These are phyloP conservation scores for Asarcornis scutulata DNA, from an alignment of 2,113 vertebrate species.

Conservation along the genomic window DNA sequence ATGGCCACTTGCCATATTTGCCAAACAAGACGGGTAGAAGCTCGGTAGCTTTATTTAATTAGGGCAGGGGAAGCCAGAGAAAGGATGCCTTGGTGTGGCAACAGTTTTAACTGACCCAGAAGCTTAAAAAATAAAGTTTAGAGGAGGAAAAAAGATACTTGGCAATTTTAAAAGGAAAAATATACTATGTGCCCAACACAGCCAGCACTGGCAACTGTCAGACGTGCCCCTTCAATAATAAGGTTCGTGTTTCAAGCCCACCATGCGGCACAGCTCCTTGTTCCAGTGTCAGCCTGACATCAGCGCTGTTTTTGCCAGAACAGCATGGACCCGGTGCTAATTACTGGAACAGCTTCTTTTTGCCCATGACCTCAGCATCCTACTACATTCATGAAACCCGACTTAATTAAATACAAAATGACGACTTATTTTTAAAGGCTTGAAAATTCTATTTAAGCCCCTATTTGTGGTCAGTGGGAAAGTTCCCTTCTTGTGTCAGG, in stretches of 20 bases:
- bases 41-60: not conserved
- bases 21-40: not conserved
- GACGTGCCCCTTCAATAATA: constrained; percentile 4
- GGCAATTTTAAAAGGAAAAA: constrained; percentile 3
- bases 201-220: not conserved
- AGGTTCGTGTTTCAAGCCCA: constrained; percentile 36
- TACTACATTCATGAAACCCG: constrained; percentile 46
- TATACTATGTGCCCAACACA: not conserved
- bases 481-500: constrained; percentile 15
- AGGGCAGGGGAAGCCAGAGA: not conserved
- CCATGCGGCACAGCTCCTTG: not conserved
- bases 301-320: constrained; percentile 65
- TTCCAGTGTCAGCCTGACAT: constrained; percentile 8
- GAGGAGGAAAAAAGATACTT: not conserved
- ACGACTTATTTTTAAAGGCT: constrained; percentile 61
- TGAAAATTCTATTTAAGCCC: constrained; percentile 44
- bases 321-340: constrained; percentile 59
- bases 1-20: not conserved
- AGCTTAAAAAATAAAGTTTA: not conserved
- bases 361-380: constrained; percentile 62
- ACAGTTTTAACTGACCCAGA: not conserved
- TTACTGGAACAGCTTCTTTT: constrained; percentile 68
- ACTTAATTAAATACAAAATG: constrained; percentile 57
- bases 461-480: constrained; percentile 61
- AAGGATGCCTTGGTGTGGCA: not conserved